A percentile compares a stretch with the other conserved stretches of the same genome.
These are phyloP conservation scores for Actinostola sp. DNA, from an alignment of 92 coral and sea anemone genomes.

Conservation along the genomic window DNA sequence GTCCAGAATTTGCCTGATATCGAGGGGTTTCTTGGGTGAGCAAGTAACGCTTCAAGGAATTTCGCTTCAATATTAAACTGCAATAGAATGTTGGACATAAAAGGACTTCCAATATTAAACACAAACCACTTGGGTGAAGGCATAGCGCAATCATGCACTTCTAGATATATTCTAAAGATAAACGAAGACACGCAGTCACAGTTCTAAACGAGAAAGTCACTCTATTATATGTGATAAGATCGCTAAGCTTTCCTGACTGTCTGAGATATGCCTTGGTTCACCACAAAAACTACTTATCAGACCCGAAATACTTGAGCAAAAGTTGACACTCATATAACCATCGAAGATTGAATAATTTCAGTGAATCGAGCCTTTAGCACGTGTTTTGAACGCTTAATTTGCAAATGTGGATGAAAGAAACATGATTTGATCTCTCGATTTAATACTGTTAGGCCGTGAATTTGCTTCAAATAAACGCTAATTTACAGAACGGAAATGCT, in stretches of 20 bases:
- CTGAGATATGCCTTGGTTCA: constrained; percentile 4
- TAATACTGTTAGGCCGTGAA: not conserved
- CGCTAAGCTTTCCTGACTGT: not conserved
- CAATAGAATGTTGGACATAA: not conserved
- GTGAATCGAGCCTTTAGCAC: no score
- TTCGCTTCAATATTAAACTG: not conserved
- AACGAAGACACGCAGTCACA: not conserved
- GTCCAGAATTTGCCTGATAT: not conserved
- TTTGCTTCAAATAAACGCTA: constrained; percentile 3
- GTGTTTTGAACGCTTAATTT: not conserved
- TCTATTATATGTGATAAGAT: not conserved
- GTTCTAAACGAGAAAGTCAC: not conserved
- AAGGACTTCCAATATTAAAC: not conserved
- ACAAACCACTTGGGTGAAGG: not conserved
- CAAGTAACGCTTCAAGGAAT: not conserved
- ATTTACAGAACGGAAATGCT: constrained; percentile 24
- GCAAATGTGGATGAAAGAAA: not conserved
- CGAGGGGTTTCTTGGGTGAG: no score
- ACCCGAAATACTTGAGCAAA: constrained; percentile 11
- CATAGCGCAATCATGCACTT: not conserved
- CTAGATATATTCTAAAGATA: constrained; percentile 1
- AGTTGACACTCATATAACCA: constrained; percentile 13
- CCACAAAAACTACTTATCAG: constrained; percentile 27
- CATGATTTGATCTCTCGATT: not conserved
- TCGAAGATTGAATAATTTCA: no score